These are phyloP conservation scores for Dryobota labecula DNA, from an alignment of 2,888 invertebrate species.

Conservation along the genomic window DNA sequence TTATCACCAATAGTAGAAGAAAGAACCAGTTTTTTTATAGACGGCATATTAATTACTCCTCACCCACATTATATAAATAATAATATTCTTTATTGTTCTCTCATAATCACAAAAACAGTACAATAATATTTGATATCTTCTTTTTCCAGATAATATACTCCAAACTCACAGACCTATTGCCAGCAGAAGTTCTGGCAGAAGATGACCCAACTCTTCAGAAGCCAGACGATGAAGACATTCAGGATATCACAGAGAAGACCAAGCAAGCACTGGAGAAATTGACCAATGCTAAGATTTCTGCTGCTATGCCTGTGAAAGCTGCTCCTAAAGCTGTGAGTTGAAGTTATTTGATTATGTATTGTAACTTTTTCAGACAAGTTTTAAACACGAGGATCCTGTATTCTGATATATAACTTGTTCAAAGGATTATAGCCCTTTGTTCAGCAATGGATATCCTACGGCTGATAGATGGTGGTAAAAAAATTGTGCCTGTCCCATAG, in stretches of 20 bases:
- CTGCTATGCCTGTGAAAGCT: constrained; percentile 98
- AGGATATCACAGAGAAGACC: constrained; percentile 97
- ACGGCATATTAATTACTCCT: neutral
- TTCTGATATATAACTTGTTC: neutral
- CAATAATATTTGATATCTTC: neutral
- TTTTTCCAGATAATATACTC: constrained; percentile 95
- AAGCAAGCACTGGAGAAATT: constrained; percentile 96
- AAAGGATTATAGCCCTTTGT: neutral
- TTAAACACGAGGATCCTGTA: neutral
- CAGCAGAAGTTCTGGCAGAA: constrained; percentile 97
- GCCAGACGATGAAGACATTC: constrained; percentile 96
- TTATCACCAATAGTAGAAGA: neutral
- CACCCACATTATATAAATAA: no score
- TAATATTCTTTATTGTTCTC: no score
- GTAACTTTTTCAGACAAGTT: neutral
- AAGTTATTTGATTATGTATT: constrained; percentile 23
- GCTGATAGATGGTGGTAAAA: neutral
- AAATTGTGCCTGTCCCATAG: neutral
- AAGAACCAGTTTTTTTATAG: neutral
- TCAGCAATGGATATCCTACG: neutral
- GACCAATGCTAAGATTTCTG: constrained; percentile 96
- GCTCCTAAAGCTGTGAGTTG: constrained; percentile 95
- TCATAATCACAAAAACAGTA: no score
- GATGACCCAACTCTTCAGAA: constrained; percentile 97
- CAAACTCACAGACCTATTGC: constrained; percentile 97